Base-by-base conservation (phyloP, 2,113 vertebrate species). In the Phycodurus eques region DNA sequence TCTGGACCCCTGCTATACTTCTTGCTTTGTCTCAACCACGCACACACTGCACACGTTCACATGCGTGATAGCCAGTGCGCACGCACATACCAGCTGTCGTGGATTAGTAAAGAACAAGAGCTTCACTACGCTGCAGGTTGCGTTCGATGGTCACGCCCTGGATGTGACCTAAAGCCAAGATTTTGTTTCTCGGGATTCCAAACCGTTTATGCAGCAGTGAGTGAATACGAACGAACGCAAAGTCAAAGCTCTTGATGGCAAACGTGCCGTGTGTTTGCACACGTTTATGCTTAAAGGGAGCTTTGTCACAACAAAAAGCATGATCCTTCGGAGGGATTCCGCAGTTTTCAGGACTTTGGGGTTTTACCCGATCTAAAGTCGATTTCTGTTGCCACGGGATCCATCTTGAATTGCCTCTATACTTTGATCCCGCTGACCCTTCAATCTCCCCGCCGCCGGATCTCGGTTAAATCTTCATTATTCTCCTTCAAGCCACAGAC, bases 401-500 rank as follows among this genome's bases (percentile, higher is more conserved):
- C 75, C 63, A 75, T 83, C 79, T 80, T 20, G 57, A 75, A 76
- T 78, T 68, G 53, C 61, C 51, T 67, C 73, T 66, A 79, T 73
- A 69, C 75, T 80, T 87, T 83, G 83, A 84, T 80, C 76, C 74
- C 15, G 54, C 64, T 85, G 84, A 86, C 77, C 81, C 81, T 75
- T 73, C 80, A 84, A 81, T 88, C 83, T 70, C 53, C 72, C 78
- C 66, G 53, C 75, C 53, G 27, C 67, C 80, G 27, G 13, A 87
- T 87, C 83, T 80, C 79, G 71, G 66, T 74, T 89, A 88, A 79
- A 90, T 90, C 89, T 90, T 89, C 86, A 89, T 92, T 91, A 91
- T 87, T 90, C 80, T 81, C 71, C 63, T 63, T 88, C 78, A 85
- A 74, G 67, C 81, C 81, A 35, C 49, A 60, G 65, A 76, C 63